phyloP scores from a whole-genome alignment of 2,113 vertebrate species.

The Hippolais icterina region DNA sequence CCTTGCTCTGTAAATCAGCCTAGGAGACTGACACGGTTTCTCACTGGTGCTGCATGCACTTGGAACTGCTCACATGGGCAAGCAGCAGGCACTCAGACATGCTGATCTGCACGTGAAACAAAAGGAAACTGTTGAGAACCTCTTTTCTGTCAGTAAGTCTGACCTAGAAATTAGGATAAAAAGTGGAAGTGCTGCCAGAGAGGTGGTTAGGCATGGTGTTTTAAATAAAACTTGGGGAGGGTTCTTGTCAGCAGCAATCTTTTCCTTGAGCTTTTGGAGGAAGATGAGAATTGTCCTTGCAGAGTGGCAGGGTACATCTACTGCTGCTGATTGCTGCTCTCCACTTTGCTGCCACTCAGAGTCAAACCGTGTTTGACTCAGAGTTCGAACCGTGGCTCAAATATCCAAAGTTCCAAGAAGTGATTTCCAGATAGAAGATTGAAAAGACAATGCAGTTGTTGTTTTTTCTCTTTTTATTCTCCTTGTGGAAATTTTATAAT shows the following conservation, averaged over 20 bases:
- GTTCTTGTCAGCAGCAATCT: neutral
- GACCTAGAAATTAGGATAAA: neutral
- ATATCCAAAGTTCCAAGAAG: neutral
- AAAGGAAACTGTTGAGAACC: neutral
- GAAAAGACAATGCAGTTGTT: neutral
- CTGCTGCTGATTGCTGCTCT: neutral
- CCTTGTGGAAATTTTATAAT: neutral
- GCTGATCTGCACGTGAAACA: neutral
- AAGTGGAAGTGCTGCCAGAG: neutral
- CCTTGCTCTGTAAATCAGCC: neutral
- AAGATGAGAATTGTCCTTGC: neutral
- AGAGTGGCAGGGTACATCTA: neutral
- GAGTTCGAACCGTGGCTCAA: fast-evolving
- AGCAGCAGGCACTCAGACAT: neutral
- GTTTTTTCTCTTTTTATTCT: neutral
- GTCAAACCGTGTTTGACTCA: too few relatives aligned
- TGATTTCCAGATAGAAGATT: neutral
- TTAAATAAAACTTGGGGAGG: neutral
- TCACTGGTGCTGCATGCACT: neutral
- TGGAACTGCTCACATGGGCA: neutral
- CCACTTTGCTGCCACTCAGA: neutral
- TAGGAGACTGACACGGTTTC: neutral
- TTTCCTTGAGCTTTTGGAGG: neutral
- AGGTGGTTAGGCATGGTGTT: neutral
- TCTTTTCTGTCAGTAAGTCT: neutral